Percentiles rank a stretch among this genome's conserved stretches.
Conservation (phyloP, 2,113 vertebrate species). For the Conger conger region DNA sequence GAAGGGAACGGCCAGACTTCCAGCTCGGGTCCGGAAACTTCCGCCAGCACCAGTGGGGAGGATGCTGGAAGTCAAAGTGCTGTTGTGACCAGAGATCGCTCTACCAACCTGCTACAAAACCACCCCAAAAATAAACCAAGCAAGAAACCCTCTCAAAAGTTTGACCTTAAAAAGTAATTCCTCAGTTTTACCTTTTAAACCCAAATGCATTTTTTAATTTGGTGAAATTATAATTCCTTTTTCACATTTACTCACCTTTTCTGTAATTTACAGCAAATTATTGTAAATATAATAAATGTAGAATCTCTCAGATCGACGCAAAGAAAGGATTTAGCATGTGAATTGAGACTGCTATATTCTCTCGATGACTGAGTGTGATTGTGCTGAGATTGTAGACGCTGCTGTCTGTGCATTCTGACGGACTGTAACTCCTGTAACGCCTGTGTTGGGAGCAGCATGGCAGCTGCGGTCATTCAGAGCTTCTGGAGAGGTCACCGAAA, state of each 20-base stretch:
- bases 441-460: slow-evolving; percentile 53
- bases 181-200: not conserved
- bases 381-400: not conserved
- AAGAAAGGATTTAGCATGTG: not conserved
- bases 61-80: not conserved
- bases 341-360: not conserved
- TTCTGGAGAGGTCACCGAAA: slow-evolving; percentile 58
- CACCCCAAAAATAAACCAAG: not conserved
- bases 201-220: not conserved
- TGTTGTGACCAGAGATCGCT: not conserved
- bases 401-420: not conserved
- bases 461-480: slow-evolving; percentile 68
- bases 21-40: slow-evolving; percentile 41
- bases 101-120: not conserved
- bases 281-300: not conserved
- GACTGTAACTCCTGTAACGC: not conserved
- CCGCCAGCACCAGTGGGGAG: slow-evolving; percentile 34
- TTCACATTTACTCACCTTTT: no score
- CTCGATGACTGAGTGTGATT: not conserved
- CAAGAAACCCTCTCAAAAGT: not conserved
- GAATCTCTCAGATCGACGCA: no score
- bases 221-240: no score
- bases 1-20: slow-evolving; percentile 39
- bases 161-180: slow-evolving; percentile 15
- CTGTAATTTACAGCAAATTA: no score